Conservation (phyloP, 2,888 invertebrate genomes). For the Parthenolecanium corni region DNA sequence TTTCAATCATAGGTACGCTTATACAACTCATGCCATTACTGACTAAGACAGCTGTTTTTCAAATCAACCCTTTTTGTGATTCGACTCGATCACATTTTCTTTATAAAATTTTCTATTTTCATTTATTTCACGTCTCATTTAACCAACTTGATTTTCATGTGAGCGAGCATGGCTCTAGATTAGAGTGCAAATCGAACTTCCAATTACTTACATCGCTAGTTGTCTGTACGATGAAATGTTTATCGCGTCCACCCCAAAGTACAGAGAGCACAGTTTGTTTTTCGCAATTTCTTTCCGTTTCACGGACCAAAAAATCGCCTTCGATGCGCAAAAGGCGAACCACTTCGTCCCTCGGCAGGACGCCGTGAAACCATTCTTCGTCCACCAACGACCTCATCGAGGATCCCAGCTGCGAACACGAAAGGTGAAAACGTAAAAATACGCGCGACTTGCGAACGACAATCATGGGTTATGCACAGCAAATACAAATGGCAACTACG, state of each 20-base stretch:
- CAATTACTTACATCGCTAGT: constrained; percentile 61
- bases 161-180: too few relatives aligned
- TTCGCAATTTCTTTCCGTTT: constrained; percentile 83
- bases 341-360: constrained; percentile 89
- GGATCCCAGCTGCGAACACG: constrained; percentile 32
- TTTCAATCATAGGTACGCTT: too few relatives aligned
- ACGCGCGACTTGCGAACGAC: neutral
- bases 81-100: too few relatives aligned
- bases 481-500: neutral
- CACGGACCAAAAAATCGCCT: constrained; percentile 87
- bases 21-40: too few relatives aligned
- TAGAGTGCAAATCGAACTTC: too few relatives aligned
- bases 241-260: constrained; percentile 81
- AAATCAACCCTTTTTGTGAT: too few relatives aligned
- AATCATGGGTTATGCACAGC: neutral
- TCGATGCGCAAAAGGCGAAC: constrained; percentile 79
- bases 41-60: too few relatives aligned
- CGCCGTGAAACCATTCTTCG: constrained; percentile 96
- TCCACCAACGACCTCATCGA: constrained; percentile 63
- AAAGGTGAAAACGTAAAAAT: neutral
- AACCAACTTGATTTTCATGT: too few relatives aligned
- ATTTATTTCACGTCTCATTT: too few relatives aligned
- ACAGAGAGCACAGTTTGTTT: constrained; percentile 88
- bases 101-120: too few relatives aligned
- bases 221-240: constrained; percentile 94